Base-by-base conservation (phyloP, 2,888 invertebrate species). In the Carterocephalus palaemon region DNA sequence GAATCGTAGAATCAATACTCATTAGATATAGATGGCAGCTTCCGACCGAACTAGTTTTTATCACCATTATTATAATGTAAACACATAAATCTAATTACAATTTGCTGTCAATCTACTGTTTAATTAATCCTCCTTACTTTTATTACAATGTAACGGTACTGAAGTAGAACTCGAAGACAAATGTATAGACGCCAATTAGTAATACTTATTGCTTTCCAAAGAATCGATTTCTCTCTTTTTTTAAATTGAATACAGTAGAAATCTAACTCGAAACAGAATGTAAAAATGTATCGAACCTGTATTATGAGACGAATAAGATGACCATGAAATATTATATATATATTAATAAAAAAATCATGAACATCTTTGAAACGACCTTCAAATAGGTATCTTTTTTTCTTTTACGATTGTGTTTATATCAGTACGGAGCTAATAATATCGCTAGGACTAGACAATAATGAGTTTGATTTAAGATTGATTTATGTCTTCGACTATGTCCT, bases 41-140 rank as follows among this genome's bases (percentile, higher is more conserved):
- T 54, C 57, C 64, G 62, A 60, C 60, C 56, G 49, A 52, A 59
- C 61, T 54, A 31, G 59, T 56, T 52, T 57, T 58, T 62, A 57
- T 53, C 32, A 62, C 54, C 59, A 63, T 69, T 61, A 65, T 64
- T 64, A 58, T 69, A 71, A 63, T 67, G 71, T 75, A 76, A 76
- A 75, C 70, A 76, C 64, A 64, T 68, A 69, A 71, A 74, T 65
- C 58, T 60, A 62, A 71, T 72, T 72, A 67, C 67, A 60, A 75
- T 74, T 72, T 71, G 70, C 75, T 68, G 66, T 64, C 60, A 68
- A 72, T 71, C 68, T 63, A 60, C 59, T 62, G 63, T 62, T 67
- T 57, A 52, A 67, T 64, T 57, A 74, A 74, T 71, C 68, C 63
- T 67, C 71, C 64, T n/a, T n/a, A n/a, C n/a, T n/a, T n/a, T n/a